Conservation (phyloP, 1,140 invertebrate genomes). For the Bilobella aurantiaca region DNA sequence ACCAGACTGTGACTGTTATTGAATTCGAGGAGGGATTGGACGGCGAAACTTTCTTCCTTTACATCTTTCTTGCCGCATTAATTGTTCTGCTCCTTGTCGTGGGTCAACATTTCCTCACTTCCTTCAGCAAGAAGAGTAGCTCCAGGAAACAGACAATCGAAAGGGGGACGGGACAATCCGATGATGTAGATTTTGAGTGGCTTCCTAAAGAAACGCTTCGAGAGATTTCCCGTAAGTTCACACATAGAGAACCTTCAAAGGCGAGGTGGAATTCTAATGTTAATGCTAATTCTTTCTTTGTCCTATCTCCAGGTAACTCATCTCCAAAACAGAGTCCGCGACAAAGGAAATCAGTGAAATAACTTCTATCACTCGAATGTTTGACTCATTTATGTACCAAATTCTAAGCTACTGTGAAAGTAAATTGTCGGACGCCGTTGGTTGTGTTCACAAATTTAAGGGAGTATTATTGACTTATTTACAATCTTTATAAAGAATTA, state of each 20-base stretch:
- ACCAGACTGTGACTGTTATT: constrained; percentile 93
- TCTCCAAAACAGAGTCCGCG: constrained; percentile 24
- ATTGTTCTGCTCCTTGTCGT: constrained; percentile 75
- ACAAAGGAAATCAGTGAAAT: constrained; percentile 16
- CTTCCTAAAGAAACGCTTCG: constrained; percentile 75
- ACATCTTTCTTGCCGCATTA: constrained; percentile 82
- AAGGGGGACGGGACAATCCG: constrained; percentile 60
- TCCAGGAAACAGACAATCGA: constrained; percentile 43
- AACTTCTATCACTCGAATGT: not conserved
- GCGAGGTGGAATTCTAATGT: too few species aligned
- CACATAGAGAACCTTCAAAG: too few species aligned
- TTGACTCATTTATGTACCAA: not conserved
- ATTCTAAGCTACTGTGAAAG: not conserved
- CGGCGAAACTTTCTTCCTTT: constrained; percentile 96
- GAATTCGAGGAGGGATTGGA: constrained; percentile 95
- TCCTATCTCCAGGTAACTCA: constrained; percentile 16
- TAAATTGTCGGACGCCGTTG: not conserved
- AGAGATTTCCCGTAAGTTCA: constrained; percentile 65
- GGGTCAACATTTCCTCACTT: constrained; percentile 73
- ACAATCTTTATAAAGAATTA: too few species aligned
- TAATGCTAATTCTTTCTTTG: too few species aligned
- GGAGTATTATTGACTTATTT: too few species aligned
- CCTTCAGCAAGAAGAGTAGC: constrained; percentile 59
- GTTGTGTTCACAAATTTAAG: not conserved
- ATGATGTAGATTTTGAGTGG: constrained; percentile 97